These are phyloP conservation scores for Lateolabrax maculatus DNA, from an alignment of 2,797 vertebrate genomes.

Conservation along the genomic window DNA sequence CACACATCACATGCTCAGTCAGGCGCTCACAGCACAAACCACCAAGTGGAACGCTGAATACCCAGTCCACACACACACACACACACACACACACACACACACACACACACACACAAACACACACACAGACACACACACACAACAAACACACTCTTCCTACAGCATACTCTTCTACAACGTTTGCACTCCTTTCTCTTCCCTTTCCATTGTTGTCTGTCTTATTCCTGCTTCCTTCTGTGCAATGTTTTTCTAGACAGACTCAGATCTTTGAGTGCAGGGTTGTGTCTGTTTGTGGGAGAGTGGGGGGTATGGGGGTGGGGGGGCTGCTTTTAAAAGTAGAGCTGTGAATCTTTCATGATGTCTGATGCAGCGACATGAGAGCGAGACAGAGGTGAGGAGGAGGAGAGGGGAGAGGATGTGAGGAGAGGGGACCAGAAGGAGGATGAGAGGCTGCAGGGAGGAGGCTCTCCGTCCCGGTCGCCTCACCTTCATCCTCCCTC, in stretches of 20 bases:
- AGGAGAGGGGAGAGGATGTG: slow-evolving; percentile 28
- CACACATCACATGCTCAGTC: slow-evolving; percentile 76
- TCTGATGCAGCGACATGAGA: slow-evolving; percentile 72
- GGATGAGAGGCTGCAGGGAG: slow-evolving; percentile 29
- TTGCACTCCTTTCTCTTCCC: neutral
- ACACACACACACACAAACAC: slow-evolving; percentile 13
- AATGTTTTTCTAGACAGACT: slow-evolving; percentile 58
- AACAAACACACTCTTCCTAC: neutral
- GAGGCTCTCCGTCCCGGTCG: slow-evolving; percentile 19
- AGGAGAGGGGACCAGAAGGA: slow-evolving; percentile 25
- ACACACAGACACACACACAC: slow-evolving; percentile 29
- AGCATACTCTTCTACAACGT: slow-evolving; percentile 15
- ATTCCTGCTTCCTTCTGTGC: slow-evolving; percentile 34
- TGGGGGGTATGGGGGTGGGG: neutral
- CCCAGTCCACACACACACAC: slow-evolving; percentile 31
- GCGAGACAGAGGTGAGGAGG: slow-evolving; percentile 49
- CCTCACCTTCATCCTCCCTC: slow-evolving; percentile 22
- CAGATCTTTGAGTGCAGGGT: slow-evolving; percentile 41
- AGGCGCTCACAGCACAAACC: slow-evolving; percentile 52
- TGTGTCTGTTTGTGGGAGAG: slow-evolving; percentile 27
- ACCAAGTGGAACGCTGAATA: slow-evolving; percentile 57
- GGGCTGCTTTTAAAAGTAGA: slow-evolving; percentile 70
- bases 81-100: slow-evolving; percentile 23
- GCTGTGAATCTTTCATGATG: slow-evolving; percentile 83
- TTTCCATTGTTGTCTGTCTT: slow-evolving; percentile 21